A percentile compares a stretch with the other conserved stretches of the same genome.
These are phyloP conservation scores for Nineta flava DNA, from an alignment of 2,888 invertebrate species.

Conservation along the genomic window DNA sequence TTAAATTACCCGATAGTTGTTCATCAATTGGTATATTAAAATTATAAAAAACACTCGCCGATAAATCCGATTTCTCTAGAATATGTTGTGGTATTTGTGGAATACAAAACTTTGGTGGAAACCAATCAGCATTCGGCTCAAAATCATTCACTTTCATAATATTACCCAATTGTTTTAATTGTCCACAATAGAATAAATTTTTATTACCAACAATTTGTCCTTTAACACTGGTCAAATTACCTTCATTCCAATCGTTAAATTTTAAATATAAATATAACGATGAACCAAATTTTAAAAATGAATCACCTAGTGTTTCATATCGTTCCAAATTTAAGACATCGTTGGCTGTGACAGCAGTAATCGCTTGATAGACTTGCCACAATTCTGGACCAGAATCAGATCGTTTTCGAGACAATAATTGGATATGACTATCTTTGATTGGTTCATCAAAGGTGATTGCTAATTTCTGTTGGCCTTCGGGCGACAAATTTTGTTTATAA, in stretches of 20 bases:
- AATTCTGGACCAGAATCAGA: conserved; percentile 29
- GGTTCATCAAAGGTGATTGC: conserved; percentile 2
- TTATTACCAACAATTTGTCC: conserved; percentile 58
- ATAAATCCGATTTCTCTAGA: conserved; percentile 24
- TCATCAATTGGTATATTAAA: conserved; percentile 30
- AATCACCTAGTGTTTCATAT: conserved; percentile 77
- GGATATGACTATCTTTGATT: background rate
- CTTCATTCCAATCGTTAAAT: conserved; percentile 57
- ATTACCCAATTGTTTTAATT: conserved; percentile 35
- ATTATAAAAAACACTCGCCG: conserved; percentile 31
- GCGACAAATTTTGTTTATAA: background rate
- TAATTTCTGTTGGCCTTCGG: background rate
- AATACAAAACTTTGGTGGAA: conserved; percentile 60
- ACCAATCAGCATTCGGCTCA: conserved; percentile 52
- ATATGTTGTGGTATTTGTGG: conserved; percentile 32
- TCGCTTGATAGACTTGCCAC: conserved; percentile 33
- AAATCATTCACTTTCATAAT: conserved; percentile 49
- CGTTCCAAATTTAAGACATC: conserved; percentile 70
- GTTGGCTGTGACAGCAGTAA: conserved; percentile 54
- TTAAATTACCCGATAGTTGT: conserved; percentile 20
- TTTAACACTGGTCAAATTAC: conserved; percentile 60
- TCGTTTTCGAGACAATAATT: background rate
- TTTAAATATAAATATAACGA: conserved; percentile 55
- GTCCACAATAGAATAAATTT: conserved; percentile 65
- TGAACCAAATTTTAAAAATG: conserved; percentile 66